Evolutionary conservation across 2,113 vertebrate genomes (phyloP), one percentile per base, ranked within the genome.

Genomic region (Vombatus ursinus): DNA sequence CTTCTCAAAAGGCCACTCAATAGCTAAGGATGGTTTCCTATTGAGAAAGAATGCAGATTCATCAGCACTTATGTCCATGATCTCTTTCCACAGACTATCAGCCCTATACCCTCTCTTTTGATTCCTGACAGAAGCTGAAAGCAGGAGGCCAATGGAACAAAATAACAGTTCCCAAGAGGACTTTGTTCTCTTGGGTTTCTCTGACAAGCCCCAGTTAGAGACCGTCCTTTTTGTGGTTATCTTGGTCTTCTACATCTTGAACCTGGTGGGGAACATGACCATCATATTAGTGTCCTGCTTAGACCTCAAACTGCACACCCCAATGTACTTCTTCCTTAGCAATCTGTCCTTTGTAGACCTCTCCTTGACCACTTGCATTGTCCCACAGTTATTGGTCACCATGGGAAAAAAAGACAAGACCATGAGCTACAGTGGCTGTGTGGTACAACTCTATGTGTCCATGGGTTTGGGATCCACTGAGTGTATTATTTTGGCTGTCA

Each of bases 331-430:
- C 92, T 96, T 97, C 91, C 95, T 97, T 44, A 16, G 92, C 91
- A 96, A 97, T 47, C 96, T 96, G 8, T 97, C 96, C 14, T 96
- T 90, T 19, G 68, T 96, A 84, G 95, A 96, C 90, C 91, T 97
- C 77, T 97, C 93, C 50, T 96, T 95, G 10, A 93, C 92, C 47
- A 93, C 94, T 5, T 95, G 92, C 31, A 93, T 96, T 8, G 91
- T 92, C 47, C 97, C 95, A 10, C 94, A 96, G 53, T 49, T 97
- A 68, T 48, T 96, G 53, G 92, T 61, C 10, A 96, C 96, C 61
- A 95, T 96, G 93, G 94, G 9, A n/a, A 95, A 84, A 10, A 91
- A 92, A 57, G 90, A 95, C 24, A 96, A 95, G 52, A 91, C 11
- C 6, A 25, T 96, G 96, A 96, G 96, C 92, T 95, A 94, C 0